phyloP scores from a whole-genome alignment of 1,140 invertebrate species.

The Rhagoletis zephyria region DNA sequence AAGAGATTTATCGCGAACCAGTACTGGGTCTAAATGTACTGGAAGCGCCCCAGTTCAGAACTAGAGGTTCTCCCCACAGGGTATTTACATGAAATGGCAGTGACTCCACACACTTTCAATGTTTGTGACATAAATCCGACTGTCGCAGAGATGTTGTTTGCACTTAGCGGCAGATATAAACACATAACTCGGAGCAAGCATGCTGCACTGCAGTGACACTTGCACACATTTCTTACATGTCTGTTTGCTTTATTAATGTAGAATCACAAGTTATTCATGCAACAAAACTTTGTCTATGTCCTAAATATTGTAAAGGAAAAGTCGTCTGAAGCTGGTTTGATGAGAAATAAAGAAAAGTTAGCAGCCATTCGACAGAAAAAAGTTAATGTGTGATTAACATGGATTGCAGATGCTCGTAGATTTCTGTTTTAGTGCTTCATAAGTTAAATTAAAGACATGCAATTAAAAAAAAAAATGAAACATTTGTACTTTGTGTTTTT shows the following conservation, averaged over 20 bases:
- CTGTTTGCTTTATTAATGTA: background rate
- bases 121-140: constrained; percentile 8
- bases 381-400: background rate
- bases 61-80: no score
- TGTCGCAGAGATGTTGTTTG: constrained; percentile 10
- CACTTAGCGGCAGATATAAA: no score
- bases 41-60: no score
- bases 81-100: background rate
- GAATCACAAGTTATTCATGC: background rate
- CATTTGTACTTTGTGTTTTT: no score
- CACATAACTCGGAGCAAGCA: no score
- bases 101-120: background rate
- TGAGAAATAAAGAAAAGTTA: background rate
- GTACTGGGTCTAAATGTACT: no score
- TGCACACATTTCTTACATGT: background rate
- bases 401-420: background rate
- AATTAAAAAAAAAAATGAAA: no score
- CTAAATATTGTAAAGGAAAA: background rate
- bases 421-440: background rate
- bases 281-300: background rate
- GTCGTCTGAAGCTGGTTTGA: background rate
- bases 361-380: no score
- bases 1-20: no score
- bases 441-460: constrained; percentile 19
- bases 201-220: no score